Evolutionary conservation across 1,140 invertebrate genomes (phyloP), one percentile per base, ranked within the genome.

Genomic region (Alviniconcha marisindica): DNA sequence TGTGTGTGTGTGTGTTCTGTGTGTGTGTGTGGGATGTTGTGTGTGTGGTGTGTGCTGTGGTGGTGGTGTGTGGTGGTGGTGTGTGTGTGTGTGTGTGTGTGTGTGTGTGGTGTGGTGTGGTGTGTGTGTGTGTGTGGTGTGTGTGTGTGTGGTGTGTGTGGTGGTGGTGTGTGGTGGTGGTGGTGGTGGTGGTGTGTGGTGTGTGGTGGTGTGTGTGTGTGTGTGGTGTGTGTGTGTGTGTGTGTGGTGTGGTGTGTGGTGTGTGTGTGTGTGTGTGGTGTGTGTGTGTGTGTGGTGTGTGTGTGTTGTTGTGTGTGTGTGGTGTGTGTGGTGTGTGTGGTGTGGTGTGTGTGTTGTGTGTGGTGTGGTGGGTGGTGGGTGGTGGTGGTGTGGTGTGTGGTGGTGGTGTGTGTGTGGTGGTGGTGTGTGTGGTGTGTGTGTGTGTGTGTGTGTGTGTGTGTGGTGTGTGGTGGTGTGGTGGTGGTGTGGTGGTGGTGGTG

Each of bases 11-110:
- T 36, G 66, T 36, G 38, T 12, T 18, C 18, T n/a, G 71, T 74
- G 71, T 42, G 71, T 42, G 71, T 42, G 71, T 42, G 71, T 71
- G 66, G 21, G 66, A 36, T 33, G 31, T 33, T 40, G 66, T 40
- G 66, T 40, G 66, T 18, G 66, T 18, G 66, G 60, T 66, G 60
- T 33, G 60, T 66, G 60, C 31, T 2, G 5, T 10, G 28, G 21
- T 33, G 28, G 10, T 5, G 3, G 60, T 33, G 3, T 66, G 60
- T 66, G 60, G 5, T 5, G 31, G 60, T 66, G 7, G 60, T 66
- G 60, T 33, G 31, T 66, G 4, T 7, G 4, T 66, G n/a, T 66
- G 60, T 66, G 18, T 66, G 3, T 31, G 28, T 31, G 28, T 66
- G 60, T 66, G n/a, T 33, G 60, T 33, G 18, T 28, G 3, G 56